Evolutionary conservation across 23 tunicate genomes (phyloP).

Genomic region (Ascidia mentula): DNA sequence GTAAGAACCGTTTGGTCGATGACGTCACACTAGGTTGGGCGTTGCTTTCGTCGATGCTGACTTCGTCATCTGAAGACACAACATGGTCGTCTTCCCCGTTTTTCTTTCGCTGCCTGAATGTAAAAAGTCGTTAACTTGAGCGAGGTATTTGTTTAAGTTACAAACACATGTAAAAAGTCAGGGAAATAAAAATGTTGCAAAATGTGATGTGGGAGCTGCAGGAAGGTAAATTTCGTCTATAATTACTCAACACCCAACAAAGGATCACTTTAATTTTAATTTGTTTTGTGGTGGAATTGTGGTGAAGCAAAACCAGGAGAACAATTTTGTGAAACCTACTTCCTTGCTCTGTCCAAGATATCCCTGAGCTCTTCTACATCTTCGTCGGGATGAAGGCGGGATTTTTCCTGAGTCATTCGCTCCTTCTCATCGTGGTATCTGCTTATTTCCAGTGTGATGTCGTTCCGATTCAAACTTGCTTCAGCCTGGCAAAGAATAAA

Average conservation of each 20-base stretch:
- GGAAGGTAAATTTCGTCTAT: no score
- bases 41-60: not conserved
- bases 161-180: not conserved
- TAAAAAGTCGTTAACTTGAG: no score
- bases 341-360: not conserved
- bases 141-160: no score
- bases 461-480: not conserved
- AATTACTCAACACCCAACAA: no score
- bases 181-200: not conserved
- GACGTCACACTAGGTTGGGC: not conserved
- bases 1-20: not conserved
- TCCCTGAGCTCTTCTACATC: not conserved
- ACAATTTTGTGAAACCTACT: not conserved
- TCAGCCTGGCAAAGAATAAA: not conserved
- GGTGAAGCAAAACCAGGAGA: no score
- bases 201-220: no score
- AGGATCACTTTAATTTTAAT: no score
- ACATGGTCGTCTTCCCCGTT: not conserved
- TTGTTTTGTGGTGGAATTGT: no score
- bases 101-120: not conserved
- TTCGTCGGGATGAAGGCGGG: not conserved
- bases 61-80: not conserved
- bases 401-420: not conserved
- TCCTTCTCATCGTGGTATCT: slow-evolving; percentile 5
- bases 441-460: not conserved